Evolutionary conservation across 1,140 invertebrate species (phyloP), one percentile per base, ranked within the genome.

Genomic region (Araneus ventricosus): DNA sequence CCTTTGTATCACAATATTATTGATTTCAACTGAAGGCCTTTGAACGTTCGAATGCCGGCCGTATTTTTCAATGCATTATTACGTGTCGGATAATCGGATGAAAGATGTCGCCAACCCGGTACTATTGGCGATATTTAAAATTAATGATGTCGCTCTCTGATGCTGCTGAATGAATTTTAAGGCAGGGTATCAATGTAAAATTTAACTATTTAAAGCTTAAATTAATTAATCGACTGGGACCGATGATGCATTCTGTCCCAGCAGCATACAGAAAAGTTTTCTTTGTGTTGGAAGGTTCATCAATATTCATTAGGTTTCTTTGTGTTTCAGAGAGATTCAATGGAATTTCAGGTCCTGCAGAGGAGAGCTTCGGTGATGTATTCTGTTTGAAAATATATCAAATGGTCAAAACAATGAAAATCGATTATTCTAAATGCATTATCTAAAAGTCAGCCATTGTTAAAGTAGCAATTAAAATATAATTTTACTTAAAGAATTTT

Each of bases 41-140:
- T 67, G 86, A 70, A 41, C 30, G 39, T 39, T 88, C 24, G 45
- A 89, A 89, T 89, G 63, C 41, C 67, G 59, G 52, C 41, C 52
- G 45, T 89, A 89, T 89, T 89, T 89, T 89, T 89, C 88, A 89
- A 52, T 89, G 41, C 67, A 70, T 88, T 88, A 88, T 88, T 88
- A 70, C 86, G 37, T 88, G 86, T 70, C 86, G 86, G 67, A 88
- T 70, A 88, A 88, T 88, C 61, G 61, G 86, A 14, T 63, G 85
- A 70, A 75, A 3, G 30, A 75, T 75, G 70, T 37, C 70, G 30
- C 70, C 24, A 34, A 75, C 70, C 30, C 61, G 86, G 86, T 88
- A 88, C 61, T 89, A 79, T 89, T 89, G 88, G 88, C 88, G 67
- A 89, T 89, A 89, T 89, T 89, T 89, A 89, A 89, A 89, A 89